phyloP scores from a whole-genome alignment of 2,888 invertebrate species.

The Andrena trimmerana region DNA sequence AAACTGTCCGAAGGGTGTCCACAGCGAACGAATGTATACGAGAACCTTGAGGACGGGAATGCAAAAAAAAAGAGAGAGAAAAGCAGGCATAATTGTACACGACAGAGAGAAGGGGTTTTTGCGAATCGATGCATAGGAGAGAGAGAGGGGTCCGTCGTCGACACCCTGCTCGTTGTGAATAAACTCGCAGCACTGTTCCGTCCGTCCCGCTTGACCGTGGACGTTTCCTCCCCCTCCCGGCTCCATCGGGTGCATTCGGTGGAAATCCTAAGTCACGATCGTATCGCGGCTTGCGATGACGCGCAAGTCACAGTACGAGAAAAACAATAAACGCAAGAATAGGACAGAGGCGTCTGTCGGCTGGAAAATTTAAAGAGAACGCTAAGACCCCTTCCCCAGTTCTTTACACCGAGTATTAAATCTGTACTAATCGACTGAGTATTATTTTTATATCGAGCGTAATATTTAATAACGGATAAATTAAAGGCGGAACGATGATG shows the following conservation, averaged over 20 bases:
- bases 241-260: slow-evolving; percentile 48
- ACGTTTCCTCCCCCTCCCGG: slow-evolving; percentile 43
- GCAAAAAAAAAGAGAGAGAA: not conserved
- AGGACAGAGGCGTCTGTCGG: slow-evolving; percentile 6
- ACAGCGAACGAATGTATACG: slow-evolving; percentile 57
- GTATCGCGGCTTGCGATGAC: slow-evolving; percentile 31
- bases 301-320: slow-evolving; percentile 2
- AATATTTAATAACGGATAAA: slow-evolving; percentile 66
- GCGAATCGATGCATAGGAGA: slow-evolving; percentile 18
- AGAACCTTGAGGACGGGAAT: slow-evolving; percentile 40
- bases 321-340: slow-evolving; percentile 9
- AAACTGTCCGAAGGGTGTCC: slow-evolving; percentile 7
- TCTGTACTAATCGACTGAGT: slow-evolving; percentile 82
- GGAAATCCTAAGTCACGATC: slow-evolving; percentile 63
- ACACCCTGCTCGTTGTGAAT: slow-evolving; percentile 25
- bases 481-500: slow-evolving; percentile 32
- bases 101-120: slow-evolving; percentile 58
- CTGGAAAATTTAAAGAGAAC: slow-evolving; percentile 27
- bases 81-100: slow-evolving; percentile 61
- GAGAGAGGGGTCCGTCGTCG: slow-evolving; percentile 10
- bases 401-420: slow-evolving; percentile 79
- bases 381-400: slow-evolving; percentile 69
- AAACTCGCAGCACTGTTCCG: slow-evolving; percentile 71
- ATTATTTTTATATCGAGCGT: slow-evolving; percentile 82
- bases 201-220: slow-evolving; percentile 69